Evolutionary conservation across 2,888 invertebrate species (phyloP), one percentile per base, ranked within the genome.

Genomic region (Drosophila anomelani): DNA sequence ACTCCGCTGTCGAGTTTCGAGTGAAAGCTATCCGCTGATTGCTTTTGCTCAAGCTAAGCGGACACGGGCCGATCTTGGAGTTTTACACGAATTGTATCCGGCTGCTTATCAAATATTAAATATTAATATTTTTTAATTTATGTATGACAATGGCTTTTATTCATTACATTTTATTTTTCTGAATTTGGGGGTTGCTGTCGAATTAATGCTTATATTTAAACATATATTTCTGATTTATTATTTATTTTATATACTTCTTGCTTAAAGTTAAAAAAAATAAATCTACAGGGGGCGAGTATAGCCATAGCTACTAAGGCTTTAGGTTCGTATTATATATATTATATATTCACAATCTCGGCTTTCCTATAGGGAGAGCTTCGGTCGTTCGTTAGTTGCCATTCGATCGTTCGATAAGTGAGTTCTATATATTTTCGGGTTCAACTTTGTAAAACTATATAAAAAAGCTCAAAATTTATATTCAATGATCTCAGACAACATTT

Each of bases 21-120:
- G 44, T 34, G 13, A 53, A 66, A 60, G 49, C 47, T 43, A 9
- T 1, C 0, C 7, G 1, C 7, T 1, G 8, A 44, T 43, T 77
- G 70, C 63, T 78, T 72, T 49, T 10, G 3, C 23, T 58, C 29
- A 58, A 47, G 26, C 44, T 17, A 15, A 29, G 46, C 13, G 17
- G 17, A 13, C 61, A 41, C n/a, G 64, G 54, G 39, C 4, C 2
- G 69, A 32, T 39, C 6, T 3, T 12, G n/a, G 1, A 53, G 53
- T 53, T 51, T 34, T 5, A 0, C 10, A 10, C 29, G 6, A 29
- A n/a, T n/a, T 47, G 26, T 47, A 46, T 9, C n/a, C 26, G 23
- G 3, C 5, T 23, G 20, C 8, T 43, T 13, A 10, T 20, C 6
- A 7, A 20, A 43, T 47, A 4, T n/a, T 47, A 3, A 15, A 15